Percentiles rank a stretch among this genome's conserved stretches.
These are phyloP conservation scores for Caenorhabditis sp. DNA, from an alignment of 2,888 invertebrate species.

Conservation along the genomic window DNA sequence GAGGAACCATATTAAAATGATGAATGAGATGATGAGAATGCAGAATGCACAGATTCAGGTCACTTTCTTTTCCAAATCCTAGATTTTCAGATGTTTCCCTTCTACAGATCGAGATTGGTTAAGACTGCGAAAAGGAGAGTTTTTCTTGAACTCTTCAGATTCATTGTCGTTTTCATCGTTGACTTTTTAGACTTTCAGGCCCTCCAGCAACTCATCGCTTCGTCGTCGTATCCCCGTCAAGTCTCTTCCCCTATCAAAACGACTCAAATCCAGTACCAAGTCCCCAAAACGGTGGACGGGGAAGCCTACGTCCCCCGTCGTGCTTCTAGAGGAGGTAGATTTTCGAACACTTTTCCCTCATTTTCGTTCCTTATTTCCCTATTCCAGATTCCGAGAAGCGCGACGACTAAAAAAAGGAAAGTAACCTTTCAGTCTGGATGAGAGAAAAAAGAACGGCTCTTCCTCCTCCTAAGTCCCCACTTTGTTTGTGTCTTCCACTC, in stretches of 20 bases:
- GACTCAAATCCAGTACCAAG: constrained; percentile 8
- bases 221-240: constrained; percentile 25
- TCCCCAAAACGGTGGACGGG: constrained; percentile 40
- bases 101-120: constrained; percentile 3
- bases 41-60: constrained; percentile 59
- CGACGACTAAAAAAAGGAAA: constrained; percentile 25
- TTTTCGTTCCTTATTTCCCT: background rate
- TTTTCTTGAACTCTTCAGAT: constrained; percentile 5
- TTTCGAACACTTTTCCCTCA: background rate
- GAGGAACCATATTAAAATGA: constrained; percentile 36
- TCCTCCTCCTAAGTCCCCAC: constrained; percentile 2
- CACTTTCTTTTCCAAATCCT: constrained; percentile 21
- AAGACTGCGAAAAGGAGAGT: background rate
- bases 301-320: constrained; percentile 25
- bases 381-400: constrained; percentile 45
- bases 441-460: constrained; percentile 18
- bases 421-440: constrained; percentile 32
- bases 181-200: constrained; percentile 44
- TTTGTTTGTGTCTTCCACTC: constrained; percentile 24
- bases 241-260: background rate
- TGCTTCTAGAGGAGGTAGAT: constrained; percentile 36
- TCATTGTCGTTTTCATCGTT: background rate
- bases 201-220: constrained; percentile 48
- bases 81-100: constrained; percentile 1
- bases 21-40: constrained; percentile 51